Evolutionary conservation across 2,113 vertebrate species (phyloP), one percentile per base, ranked within the genome.

Genomic region (Rhodinocichla rosea): DNA sequence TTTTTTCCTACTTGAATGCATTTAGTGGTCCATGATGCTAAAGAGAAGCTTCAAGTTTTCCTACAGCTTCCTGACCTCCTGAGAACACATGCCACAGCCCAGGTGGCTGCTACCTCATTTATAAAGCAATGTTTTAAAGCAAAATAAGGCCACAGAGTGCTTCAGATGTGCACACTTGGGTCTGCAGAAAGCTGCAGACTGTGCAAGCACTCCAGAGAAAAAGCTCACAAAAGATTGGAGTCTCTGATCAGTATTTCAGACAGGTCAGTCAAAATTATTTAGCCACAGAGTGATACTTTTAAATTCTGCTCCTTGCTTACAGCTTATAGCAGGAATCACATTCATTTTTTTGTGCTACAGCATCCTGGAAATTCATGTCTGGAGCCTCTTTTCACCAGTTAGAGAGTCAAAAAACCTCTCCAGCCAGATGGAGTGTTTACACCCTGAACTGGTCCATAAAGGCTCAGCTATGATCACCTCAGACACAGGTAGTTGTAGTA

Each of bases 291-390:
- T 9, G 28, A 4, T 35, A 33, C 37, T 62, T 70, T 6, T 5
- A 63, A 67, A 37, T 52, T 59, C 30, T 52, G 37, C 52, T 91
- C 53, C 11, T 2, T 75, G 80, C 90, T 70, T 56, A 81, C 22
- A 63, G 59, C 37, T 90, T 57, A 30, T 3, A 67, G 32, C 32
- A 67, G 52, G 52, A 74, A 75, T 35, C 18, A 7, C 32, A 35
- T 62, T 56, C 13, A 14, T 88, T 91, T 87, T 49, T 52, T 40
- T 37, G 28, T 30, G 22, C 42, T 79, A 37, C 57, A 92, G 63
- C 45, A 76, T n/a, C 27, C 63, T n/a, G 53, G 39, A 77, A 76
- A 77, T 74, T 55, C 47, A 62, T 0, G 0, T 2, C 12, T 33
- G 28, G 60, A 90, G 59, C 39, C 45, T 55, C n/a, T 86, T 78